These are phyloP conservation scores for Smittia aterrima DNA, from an alignment of 2,888 invertebrate genomes.

Conservation along the genomic window DNA sequence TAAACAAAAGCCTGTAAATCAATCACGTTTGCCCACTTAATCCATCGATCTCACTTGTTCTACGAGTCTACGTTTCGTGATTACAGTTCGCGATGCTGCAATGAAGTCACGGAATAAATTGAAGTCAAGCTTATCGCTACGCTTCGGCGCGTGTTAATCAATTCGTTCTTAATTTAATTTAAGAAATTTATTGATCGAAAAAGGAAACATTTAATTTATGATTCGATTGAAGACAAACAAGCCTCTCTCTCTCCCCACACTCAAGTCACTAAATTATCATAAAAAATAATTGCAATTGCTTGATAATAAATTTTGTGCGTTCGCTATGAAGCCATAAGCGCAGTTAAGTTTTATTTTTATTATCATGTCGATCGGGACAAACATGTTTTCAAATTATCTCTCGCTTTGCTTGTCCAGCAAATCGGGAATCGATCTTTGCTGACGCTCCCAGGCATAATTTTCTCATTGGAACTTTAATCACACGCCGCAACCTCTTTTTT, in stretches of 20 bases:
- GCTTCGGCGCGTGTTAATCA: neutral
- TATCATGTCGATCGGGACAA: neutral
- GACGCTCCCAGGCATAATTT: constrained; percentile 6
- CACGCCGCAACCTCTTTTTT: no score
- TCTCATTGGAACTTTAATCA: neutral
- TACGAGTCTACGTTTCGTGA: constrained; percentile 7
- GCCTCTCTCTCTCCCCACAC: neutral
- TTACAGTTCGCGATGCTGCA: neutral
- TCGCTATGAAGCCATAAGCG: constrained; percentile 24
- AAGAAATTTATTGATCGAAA: constrained; percentile 2
- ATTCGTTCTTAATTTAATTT: neutral
- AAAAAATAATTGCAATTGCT: constrained; percentile 35
- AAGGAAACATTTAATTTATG: neutral
- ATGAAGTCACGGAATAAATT: constrained; percentile 6
- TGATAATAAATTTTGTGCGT: constrained; percentile 25
- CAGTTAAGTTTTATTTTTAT: constrained; percentile 33
- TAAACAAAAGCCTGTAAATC: neutral
- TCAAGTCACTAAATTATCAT: constrained; percentile 24
- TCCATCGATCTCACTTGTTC: constrained; percentile 1
- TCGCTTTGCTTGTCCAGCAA: neutral
- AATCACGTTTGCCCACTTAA: constrained; percentile 9
- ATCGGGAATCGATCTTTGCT: neutral
- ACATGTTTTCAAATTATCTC: constrained; percentile 17
- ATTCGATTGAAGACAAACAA: neutral
- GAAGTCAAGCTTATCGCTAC: neutral